These are phyloP conservation scores for Hylaea fasciaria DNA, from an alignment of 2,888 invertebrate genomes.

Conservation along the genomic window DNA sequence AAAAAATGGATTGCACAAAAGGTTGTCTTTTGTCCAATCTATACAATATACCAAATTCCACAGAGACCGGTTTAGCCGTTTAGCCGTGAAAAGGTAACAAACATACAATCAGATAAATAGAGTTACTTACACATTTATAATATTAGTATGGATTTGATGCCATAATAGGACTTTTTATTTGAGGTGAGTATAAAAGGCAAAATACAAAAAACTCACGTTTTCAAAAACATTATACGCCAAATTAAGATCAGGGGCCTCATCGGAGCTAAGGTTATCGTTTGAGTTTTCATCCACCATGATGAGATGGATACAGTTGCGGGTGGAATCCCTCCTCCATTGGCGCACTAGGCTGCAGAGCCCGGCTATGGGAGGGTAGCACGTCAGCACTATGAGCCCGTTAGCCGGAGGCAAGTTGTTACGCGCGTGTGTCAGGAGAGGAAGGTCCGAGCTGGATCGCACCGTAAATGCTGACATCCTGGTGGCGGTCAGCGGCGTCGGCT, in stretches of 20 bases:
- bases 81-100: too few relatives aligned
- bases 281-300: constrained; percentile 33
- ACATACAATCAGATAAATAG: too few relatives aligned
- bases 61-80: too few relatives aligned
- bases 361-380: constrained; percentile 39
- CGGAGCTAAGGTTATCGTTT: constrained; percentile 17
- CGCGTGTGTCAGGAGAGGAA: constrained; percentile 33
- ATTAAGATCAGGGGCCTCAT: constrained; percentile 33
- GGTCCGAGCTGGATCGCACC: constrained; percentile 35
- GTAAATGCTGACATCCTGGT: constrained; percentile 29
- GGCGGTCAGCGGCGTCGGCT: constrained; percentile 11
- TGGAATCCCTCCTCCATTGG: constrained; percentile 41
- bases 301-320: constrained; percentile 38
- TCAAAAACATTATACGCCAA: constrained; percentile 39
- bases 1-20: too few relatives aligned
- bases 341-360: constrained; percentile 43
- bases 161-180: too few relatives aligned
- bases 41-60: too few relatives aligned
- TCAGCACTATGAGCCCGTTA: constrained; percentile 41
- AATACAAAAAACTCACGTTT: constrained; percentile 36
- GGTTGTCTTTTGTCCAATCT: too few relatives aligned
- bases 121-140: too few relatives aligned
- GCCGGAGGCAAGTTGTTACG: constrained; percentile 29
- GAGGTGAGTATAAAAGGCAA: too few relatives aligned
- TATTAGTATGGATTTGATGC: too few relatives aligned